Evolutionary conservation across 2,797 vertebrate genomes (phyloP).

Genomic region (Liasis olivaceus): DNA sequence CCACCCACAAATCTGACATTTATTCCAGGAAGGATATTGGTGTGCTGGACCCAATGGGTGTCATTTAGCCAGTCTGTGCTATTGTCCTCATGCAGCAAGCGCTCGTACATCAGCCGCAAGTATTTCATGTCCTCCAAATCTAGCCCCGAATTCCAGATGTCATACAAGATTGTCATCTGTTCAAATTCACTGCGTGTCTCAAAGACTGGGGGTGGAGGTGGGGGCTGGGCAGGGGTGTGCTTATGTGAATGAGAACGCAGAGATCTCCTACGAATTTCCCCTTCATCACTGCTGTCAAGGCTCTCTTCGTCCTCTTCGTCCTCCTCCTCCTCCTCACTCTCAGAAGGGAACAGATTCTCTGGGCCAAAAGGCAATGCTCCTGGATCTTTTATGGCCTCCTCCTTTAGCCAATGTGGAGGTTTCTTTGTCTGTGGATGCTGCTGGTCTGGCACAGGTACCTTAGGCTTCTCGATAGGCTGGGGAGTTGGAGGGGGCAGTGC

Average conservation of each 20-base stretch:
- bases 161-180: slow-evolving; percentile 94
- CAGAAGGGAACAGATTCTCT: slow-evolving; percentile 70
- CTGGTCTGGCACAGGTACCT: slow-evolving; percentile 37
- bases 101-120: slow-evolving; percentile 85
- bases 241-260: slow-evolving; percentile 63
- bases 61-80: slow-evolving; percentile 92
- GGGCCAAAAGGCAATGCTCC: slow-evolving; percentile 68
- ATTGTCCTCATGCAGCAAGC: slow-evolving; percentile 85
- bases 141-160: slow-evolving; percentile 92
- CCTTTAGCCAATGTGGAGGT: slow-evolving; percentile 58
- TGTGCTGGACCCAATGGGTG: slow-evolving; percentile 94
- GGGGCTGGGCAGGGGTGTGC: slow-evolving; percentile 31
- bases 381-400: slow-evolving; percentile 53
- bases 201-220: slow-evolving; percentile 48
- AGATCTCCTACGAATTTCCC: slow-evolving; percentile 54
- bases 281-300: slow-evolving; percentile 64
- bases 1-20: neutral
- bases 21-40: slow-evolving; percentile 84
- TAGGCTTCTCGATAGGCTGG: slow-evolving; percentile 50
- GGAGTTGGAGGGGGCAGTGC: neutral
- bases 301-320: slow-evolving; percentile 77
- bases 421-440: slow-evolving; percentile 57
- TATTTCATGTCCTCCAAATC: slow-evolving; percentile 86
- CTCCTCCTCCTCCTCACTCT: slow-evolving; percentile 74
- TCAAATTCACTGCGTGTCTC: slow-evolving; percentile 89